Evolutionary conservation across 2,888 invertebrate species (phyloP).

Genomic region (Drosophila ezoana): DNA sequence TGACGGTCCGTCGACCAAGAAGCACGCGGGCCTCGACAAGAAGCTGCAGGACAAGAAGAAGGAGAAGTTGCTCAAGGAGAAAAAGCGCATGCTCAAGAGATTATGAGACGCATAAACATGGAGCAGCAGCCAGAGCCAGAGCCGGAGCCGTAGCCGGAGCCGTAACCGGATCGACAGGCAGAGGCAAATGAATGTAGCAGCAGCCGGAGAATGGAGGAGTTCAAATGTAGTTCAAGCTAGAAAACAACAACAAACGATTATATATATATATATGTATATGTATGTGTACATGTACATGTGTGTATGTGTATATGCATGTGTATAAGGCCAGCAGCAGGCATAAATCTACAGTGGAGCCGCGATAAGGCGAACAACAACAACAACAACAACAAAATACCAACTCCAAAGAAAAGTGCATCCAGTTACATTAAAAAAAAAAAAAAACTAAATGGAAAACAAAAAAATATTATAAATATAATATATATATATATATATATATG

Average conservation of each 20-base stretch:
- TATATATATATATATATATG: not conserved
- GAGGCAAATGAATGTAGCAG: constrained; percentile 15
- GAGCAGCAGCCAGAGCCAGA: not conserved
- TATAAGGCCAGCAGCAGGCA: constrained; percentile 40
- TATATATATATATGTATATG: not conserved
- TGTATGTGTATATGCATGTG: constrained; percentile 6
- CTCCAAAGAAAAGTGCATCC: constrained; percentile 77
- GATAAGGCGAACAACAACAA: constrained; percentile 1
- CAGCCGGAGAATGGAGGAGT: constrained; percentile 13
- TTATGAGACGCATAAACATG: constrained; percentile 87
- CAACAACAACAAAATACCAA: constrained; percentile 34
- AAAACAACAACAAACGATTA: constrained; percentile 16
- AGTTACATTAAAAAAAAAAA: no score
- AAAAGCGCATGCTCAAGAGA: constrained; percentile 93
- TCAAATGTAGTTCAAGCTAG: constrained; percentile 2
- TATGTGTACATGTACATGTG: not conserved
- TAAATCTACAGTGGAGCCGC: constrained; percentile 62
- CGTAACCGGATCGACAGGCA: constrained; percentile 3
- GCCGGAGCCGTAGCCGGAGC: constrained; percentile 15
- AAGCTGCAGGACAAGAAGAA: constrained; percentile 90
- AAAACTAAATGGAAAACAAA: constrained; percentile 27
- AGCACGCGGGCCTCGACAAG: constrained; percentile 91
- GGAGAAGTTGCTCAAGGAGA: constrained; percentile 90
- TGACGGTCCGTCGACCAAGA: constrained; percentile 92
- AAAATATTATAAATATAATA: constrained; percentile 30